Conservation (phyloP, 53 echinoderm and acorn worm genomes). For the Arbacia lixula region DNA sequence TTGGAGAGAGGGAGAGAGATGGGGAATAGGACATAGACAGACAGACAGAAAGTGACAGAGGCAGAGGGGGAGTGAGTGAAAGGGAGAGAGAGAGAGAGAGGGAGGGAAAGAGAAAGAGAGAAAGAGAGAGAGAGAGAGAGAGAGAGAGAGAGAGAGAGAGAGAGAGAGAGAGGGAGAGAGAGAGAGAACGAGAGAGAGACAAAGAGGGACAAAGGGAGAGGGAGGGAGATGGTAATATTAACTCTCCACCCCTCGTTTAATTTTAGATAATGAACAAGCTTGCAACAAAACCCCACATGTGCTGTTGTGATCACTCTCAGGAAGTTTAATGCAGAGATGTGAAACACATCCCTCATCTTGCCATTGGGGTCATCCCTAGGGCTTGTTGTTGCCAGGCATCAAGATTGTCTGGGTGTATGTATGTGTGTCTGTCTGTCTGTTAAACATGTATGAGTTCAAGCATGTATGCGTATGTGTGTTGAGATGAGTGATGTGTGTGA, state of each 20-base stretch:
- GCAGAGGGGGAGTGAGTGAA: neutral
- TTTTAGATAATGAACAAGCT: too few species aligned
- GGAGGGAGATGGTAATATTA: neutral
- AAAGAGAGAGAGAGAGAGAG: neutral
- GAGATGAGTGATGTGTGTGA: too few species aligned
- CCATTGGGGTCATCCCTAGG: conserved; percentile 16
- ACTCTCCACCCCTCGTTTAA: too few species aligned
- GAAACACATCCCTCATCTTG: too few species aligned
- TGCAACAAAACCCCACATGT: too few species aligned
- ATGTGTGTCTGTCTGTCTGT: too few species aligned
- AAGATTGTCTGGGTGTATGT: too few species aligned
- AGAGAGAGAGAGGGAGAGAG: too few species aligned
- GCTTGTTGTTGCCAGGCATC: conserved; percentile 2
- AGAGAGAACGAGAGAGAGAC: neutral
- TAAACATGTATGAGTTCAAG: too few species aligned
- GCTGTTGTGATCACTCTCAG: too few species aligned
- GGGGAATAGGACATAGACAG: neutral
- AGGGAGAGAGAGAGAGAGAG: neutral
- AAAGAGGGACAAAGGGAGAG: neutral
- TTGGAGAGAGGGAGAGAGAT: neutral
- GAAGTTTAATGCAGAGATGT: too few species aligned
- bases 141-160: neutral
- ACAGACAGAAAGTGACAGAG: neutral
- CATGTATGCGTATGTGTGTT: too few species aligned
- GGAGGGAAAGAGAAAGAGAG: neutral